Base-by-base conservation (phyloP, 2,888 invertebrate genomes). In the Drosophila testacea region DNA sequence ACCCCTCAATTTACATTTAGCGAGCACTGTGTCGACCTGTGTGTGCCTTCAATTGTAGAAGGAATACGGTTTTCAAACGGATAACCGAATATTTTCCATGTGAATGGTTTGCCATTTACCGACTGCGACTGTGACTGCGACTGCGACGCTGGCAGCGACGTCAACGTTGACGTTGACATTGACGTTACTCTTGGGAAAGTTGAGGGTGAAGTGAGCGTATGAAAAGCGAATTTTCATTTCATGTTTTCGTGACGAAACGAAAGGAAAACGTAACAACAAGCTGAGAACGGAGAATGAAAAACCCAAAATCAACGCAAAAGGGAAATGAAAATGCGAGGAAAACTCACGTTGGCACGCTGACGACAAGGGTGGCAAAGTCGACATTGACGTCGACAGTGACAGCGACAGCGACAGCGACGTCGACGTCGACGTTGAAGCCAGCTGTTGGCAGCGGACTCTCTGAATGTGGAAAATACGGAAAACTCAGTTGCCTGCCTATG, bases 31-130 rank as follows among this genome's bases (percentile, higher is more conserved):
- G n/a, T 34, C 16, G 64, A 69, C 77, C 69, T 65, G 77, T 66
- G 30, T 38, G 62, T 73, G 55, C 73, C 72, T 72, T 32, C 57
- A 46, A 46, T 42, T 57, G 57, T 72, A 54, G 38, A 50, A 44
- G 55, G 55, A 67, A 57, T 56, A 36, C 50, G 47, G 65, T 59
- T 77, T 77, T 32, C 69, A 69, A 73, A 71, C 77, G 79, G 84
- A 81, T 81, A 81, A 83, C 71, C 77, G 74, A 77, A 82, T 72
- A 82, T 84, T 82, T 82, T 82, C 85, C 84, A 82, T 82, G 52
- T 84, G 80, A 82, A 75, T 75, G 77, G 77, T 50, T 84, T 72
- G 67, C 48, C 44, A 44, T 56, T 46, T 55, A 39, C 47, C 16
- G 38, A 16, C 59, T 11, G 27, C n/a, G 61, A 41, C 67, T 50